Evolutionary conservation across 1,140 invertebrate species (phyloP), one percentile per base, ranked within the genome.

Genomic region (Mizuhopecten yessoensis): DNA sequence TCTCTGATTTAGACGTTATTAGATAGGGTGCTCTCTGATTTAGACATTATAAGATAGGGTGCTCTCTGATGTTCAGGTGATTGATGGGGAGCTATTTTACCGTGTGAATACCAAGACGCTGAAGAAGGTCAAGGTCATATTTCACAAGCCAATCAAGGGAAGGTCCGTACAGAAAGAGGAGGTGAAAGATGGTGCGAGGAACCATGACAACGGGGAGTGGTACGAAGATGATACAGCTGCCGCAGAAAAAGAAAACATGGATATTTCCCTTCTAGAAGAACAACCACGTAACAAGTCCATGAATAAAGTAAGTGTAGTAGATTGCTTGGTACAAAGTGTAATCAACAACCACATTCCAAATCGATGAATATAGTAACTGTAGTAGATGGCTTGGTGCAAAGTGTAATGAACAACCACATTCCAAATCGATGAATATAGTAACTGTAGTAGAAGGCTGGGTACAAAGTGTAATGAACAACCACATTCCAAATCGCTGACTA

Each of bases 21-120:
- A n/a, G n/a, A n/a, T n/a, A n/a, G n/a, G n/a, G n/a, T n/a, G n/a
- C n/a, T n/a, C n/a, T n/a, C n/a, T n/a, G n/a, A n/a, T n/a, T n/a
- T n/a, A n/a, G n/a, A n/a, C n/a, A n/a, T n/a, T n/a, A n/a, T n/a
- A n/a, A n/a, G n/a, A n/a, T n/a, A n/a, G n/a, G n/a, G n/a, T n/a
- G n/a, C n/a, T n/a, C n/a, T n/a, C n/a, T n/a, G n/a, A n/a, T n/a
- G n/a, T 89, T 86, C 87, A 97, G 98, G 98, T 98, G 94, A 97
- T 98, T 10, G 97, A 98, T 96, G 98, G 98, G 10, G 97, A 97
- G 93, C 97, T 98, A 33, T 98, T 98, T 94, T 96, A 98, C 17
- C 98, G 98, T 96, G 98, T 97, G 34, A 94, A 93, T 45, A 97
- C 97, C 0, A 97, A 97, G 94, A 97, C 97, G 34, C 95, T 98